Conservation (phyloP, 2,113 vertebrate species). For the Gallinago paraguaiae region DNA sequence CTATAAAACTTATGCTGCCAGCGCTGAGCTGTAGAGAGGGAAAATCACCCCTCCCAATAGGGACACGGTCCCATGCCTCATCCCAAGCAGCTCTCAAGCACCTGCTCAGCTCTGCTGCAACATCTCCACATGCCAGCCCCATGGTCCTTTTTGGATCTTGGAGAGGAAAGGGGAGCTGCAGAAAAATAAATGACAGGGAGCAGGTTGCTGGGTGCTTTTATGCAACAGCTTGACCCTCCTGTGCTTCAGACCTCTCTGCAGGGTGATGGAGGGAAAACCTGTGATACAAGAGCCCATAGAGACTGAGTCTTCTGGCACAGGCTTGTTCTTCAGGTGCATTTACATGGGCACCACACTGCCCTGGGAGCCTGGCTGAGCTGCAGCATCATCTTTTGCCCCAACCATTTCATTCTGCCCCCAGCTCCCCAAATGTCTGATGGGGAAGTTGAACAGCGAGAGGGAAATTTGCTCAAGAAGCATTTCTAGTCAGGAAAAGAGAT, state of each 20-base stretch:
- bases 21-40: not conserved
- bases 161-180: not conserved
- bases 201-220: not conserved
- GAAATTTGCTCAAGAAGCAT: not conserved
- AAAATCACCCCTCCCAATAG: not conserved
- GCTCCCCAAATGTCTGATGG: not conserved
- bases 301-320: fast-evolving
- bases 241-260: not conserved
- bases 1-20: not conserved
- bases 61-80: not conserved
- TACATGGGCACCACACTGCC: fast-evolving
- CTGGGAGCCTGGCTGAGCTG: not conserved
- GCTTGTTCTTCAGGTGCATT: fast-evolving
- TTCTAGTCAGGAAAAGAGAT: not conserved
- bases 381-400: not conserved
- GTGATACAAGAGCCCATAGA: not conserved
- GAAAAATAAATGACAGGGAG: not conserved
- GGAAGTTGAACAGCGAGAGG: not conserved
- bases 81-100: not conserved
- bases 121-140: not conserved
- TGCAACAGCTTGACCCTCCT: not conserved
- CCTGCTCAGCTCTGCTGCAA: not conserved
- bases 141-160: not conserved
- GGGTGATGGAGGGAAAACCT: not conserved
- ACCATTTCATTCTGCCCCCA: no score